Conservation (phyloP, 2,797 vertebrate species). For the Pipistrellus kuhlii region DNA sequence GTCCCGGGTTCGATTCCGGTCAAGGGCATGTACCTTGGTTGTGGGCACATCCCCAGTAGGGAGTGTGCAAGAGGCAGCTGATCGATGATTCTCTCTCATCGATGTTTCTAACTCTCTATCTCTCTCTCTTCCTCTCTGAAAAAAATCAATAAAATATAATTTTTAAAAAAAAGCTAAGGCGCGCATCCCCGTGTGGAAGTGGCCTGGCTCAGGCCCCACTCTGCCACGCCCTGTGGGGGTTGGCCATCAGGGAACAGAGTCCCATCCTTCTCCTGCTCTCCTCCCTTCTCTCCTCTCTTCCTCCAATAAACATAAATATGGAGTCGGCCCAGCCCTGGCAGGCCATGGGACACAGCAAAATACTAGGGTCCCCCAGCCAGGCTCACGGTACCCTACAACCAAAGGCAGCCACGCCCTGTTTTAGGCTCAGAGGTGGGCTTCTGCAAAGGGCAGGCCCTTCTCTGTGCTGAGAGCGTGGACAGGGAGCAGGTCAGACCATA, state of each 20-base stretch:
- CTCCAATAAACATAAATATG: not conserved
- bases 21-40: too few species aligned
- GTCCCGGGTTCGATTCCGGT: too few species aligned
- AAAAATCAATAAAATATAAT: too few species aligned
- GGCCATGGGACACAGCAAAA: not conserved
- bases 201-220: not conserved
- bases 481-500: accelerated
- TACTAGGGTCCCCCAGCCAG: not conserved
- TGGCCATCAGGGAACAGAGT: not conserved
- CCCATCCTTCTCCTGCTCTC: not conserved
- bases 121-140: too few species aligned
- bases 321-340: not conserved
- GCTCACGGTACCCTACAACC: not conserved
- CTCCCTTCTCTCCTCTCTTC: not conserved
- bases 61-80: too few species aligned
- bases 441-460: not conserved
- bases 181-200: not conserved
- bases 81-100: too few species aligned
- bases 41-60: too few species aligned
- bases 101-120: too few species aligned
- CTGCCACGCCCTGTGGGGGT: accelerated
- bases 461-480: not conserved
- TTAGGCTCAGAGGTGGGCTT: not conserved
- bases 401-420: accelerated
- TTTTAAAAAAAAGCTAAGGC: not conserved